Base-by-base conservation (phyloP, 2,113 vertebrate species). In the Marmota flaviventris region DNA sequence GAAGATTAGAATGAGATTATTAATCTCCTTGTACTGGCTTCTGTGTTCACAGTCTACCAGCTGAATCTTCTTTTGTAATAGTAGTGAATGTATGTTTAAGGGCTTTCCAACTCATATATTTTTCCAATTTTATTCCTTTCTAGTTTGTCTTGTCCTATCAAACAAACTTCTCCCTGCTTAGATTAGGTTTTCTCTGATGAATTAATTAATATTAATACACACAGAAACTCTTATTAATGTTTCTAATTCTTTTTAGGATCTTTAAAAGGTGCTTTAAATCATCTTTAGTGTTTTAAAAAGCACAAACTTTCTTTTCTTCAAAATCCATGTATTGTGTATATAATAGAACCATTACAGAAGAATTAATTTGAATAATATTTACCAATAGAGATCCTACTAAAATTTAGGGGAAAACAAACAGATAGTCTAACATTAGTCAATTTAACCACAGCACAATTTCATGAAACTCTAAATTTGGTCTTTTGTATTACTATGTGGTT, bases 361-460 rank as follows among this genome's bases (percentile, higher is more conserved):
- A 93, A 77, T 69, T 7, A 88, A 76, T 85, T 81, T 20, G 12
- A 18, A 65, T 94, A 78, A 53, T 86, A 88, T 53, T 94, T 89
- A 84, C 58, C 22, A 79, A 17, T 69, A 61, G 27, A 94, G 87
- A 58, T 25, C 10, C 39, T 53, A 39, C 2, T 89, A 69, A 95
- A 91, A 85, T 91, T 37, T 65, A 37, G 22, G 24, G 3, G 61
- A 37, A 81, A 90, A 69, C 29, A 83, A 89, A 25, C 4, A 76
- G 20, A 48, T 81, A 85, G 11, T 27, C 90, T 53, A 22, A 32
- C 63, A 29, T 17, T 89, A 45, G 0, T 78, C 75, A 88, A 91
- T 82, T 89, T 85, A 92, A 90, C 51, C 73, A 69, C 37, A 37
- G 16, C 7, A 25, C 73, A 83, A 86, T 69, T 78, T 73, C 18